Conservation (phyloP, 2,888 invertebrate genomes). For the Synergus umbraculus region DNA sequence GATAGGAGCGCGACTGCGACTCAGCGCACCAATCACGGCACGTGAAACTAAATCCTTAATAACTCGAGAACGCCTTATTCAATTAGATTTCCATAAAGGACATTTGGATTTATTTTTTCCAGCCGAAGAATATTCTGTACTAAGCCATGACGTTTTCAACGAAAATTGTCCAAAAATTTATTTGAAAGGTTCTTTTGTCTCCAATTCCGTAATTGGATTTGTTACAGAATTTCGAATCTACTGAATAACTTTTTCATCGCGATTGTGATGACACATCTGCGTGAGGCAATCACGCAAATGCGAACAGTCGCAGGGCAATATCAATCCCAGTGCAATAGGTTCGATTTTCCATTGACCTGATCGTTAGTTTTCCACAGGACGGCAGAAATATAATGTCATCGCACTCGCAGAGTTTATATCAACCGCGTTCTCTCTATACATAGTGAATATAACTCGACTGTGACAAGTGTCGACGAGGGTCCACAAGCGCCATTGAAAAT, state of each 20-base stretch:
- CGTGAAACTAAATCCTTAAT: neutral
- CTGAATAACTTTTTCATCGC: neutral
- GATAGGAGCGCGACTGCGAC: neutral
- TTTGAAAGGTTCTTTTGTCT: too few relatives aligned
- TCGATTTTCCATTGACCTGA: slow-evolving; percentile 35
- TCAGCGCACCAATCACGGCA: neutral
- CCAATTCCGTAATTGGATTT: neutral
- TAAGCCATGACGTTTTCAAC: neutral
- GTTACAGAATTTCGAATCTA: neutral
- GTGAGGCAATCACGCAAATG: slow-evolving; percentile 27
- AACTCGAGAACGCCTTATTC: neutral
- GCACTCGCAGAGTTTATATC: slow-evolving; percentile 36
- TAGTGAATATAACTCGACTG: slow-evolving; percentile 28
- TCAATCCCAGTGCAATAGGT: slow-evolving; percentile 36
- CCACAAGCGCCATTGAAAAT: slow-evolving; percentile 22
- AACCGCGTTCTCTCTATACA: slow-evolving; percentile 23
- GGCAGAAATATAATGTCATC: slow-evolving; percentile 37
- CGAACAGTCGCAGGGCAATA: slow-evolving; percentile 21
- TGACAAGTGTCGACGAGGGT: slow-evolving; percentile 39
- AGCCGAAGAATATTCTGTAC: neutral
- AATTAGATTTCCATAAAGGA: neutral
- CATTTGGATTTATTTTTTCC: neutral
- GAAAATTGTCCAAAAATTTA: neutral
- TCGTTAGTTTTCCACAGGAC: slow-evolving; percentile 39
- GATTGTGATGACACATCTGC: neutral